Evolutionary conservation across 2,888 invertebrate genomes (phyloP), one percentile per base, ranked within the genome.

Genomic region (Dimorphilus gyrociliatus): DNA sequence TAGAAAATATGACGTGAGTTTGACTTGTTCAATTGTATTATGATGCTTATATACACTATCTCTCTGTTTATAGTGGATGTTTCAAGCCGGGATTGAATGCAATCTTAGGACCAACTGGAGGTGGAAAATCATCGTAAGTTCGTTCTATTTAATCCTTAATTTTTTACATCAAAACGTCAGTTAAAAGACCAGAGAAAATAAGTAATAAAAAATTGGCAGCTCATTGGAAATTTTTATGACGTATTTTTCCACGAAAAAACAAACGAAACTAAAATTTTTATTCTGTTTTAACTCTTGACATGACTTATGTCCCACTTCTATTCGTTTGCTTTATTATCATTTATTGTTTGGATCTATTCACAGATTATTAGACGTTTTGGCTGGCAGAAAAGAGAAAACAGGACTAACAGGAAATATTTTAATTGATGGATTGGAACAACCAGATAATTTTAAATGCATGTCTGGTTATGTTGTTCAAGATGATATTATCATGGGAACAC

Each of bases 41-140:
- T 12, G 13, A 12, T 12, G 10, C 14, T 25, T 25, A 12, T 25
- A n/a, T 25, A n/a, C 13, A n/a, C 12, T 8, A n/a, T 13, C 21
- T 19, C 27, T 29, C 30, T 29, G 27, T 27, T 47, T 50, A 25
- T 46, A 60, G 58, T 47, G 57, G 54, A 7, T 32, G 55, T 16
- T 60, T 55, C 40, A 42, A 42, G 27, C 53, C 55, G 25, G 60
- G 60, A 1, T 51, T 60, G 50, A 60, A 59, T 42, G 60, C 58
- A 5, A 57, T 60, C 23, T 43, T 60, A 17, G 60, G 60, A 16
- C 57, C 60, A 23, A 59, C 60, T 19, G 62, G 62, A 19, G 54
- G 61, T 45, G 62, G 62, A 27, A 62, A 62, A 41, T 55, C 60
- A 17, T 55, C 60, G 57, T 60, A 45, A 51, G 60, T 57, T 15